Evolutionary conservation across 2,888 invertebrate genomes (phyloP), one percentile per base, ranked within the genome.

Genomic region (Agriopis aurantiaria): DNA sequence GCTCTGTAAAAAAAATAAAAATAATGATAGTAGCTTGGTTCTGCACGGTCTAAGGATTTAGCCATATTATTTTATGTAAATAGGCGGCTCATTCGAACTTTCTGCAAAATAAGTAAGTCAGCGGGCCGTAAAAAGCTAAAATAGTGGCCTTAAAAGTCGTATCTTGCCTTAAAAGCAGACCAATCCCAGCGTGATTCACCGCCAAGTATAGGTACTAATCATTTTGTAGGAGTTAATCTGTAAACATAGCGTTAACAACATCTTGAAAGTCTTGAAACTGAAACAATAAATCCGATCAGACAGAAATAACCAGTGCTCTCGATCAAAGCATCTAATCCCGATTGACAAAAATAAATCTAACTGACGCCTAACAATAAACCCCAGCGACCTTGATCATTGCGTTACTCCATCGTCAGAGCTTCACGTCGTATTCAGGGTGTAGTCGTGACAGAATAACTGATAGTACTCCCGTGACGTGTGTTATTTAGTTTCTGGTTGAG

Each of bases 401-500:
- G 59, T 69, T 46, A 43, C 41, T 8, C 60, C 43, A 40, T 63
- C 71, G 69, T 68, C 67, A 69, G 70, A 58, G 58, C 46, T 12
- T 41, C 45, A 43, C 65, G 63, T 70, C 56, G 56, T 41, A 49
- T 56, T 56, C 48, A 56, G 55, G 46, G 46, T 62, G 62, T 55
- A 55, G 41, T 10, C 14, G 33, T 78, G 75, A 68, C 72, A 62
- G 61, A 52, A 61, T 61, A 62, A 8, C 51, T 17, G 43, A n/a
- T 46, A 43, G 73, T 68, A 63, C 72, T 53, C 62, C 23, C 17
- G 57, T 81, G 81, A 81, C 83, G 83, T 77, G 53, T 33, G 5
- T 33, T 33, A 33, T 5, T 33, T 3, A 33, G 33, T 5, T 33
- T 33, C 33, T 33, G 33, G 33, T 59, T 68, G 71, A 76, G 57